Percentiles rank a stretch among this genome's conserved stretches.
phyloP scores from a whole-genome alignment of 2,888 invertebrate genomes.

The Metallyticus violacea region DNA sequence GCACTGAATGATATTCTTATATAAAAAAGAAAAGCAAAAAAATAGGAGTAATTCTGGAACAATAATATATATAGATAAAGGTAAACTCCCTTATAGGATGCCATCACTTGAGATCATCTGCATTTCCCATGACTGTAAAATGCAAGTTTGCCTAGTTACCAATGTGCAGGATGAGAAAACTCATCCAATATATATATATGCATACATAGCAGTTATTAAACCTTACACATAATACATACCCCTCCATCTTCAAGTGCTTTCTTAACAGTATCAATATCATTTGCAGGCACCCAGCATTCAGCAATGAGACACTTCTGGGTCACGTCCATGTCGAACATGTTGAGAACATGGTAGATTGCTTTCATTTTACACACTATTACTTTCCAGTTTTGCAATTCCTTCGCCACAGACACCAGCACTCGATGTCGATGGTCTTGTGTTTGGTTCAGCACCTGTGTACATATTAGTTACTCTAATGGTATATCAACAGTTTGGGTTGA shows the following conservation, averaged over 20 bases:
- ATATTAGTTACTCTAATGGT: background rate
- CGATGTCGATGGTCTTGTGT: conserved; percentile 84
- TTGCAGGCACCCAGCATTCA: conserved; percentile 82
- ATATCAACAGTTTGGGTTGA: background rate
- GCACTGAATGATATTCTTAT: too few relatives aligned
- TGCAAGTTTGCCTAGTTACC: too few relatives aligned
- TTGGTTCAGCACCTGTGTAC: conserved; percentile 71
- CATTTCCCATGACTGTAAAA: too few relatives aligned
- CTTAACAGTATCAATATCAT: conserved; percentile 69
- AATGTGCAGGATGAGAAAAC: too few relatives aligned
- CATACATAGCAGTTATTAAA: background rate
- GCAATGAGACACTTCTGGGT: conserved; percentile 86
- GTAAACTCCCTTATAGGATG: too few relatives aligned
- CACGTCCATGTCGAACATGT: conserved; percentile 88
- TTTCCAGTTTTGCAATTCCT: conserved; percentile 85
- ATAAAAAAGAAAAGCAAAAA: too few relatives aligned
- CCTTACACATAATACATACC: conserved; percentile 50
- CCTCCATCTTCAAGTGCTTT: conserved; percentile 78
- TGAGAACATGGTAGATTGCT: conserved; percentile 90
- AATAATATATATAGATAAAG: too few relatives aligned
- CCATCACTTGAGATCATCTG: too few relatives aligned
- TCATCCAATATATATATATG: background rate
- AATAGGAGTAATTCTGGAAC: too few relatives aligned
- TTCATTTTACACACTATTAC: conserved; percentile 86
- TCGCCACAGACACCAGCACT: conserved; percentile 79